Conservation (phyloP, 2,888 invertebrate species). For the Tenthredo livida region DNA sequence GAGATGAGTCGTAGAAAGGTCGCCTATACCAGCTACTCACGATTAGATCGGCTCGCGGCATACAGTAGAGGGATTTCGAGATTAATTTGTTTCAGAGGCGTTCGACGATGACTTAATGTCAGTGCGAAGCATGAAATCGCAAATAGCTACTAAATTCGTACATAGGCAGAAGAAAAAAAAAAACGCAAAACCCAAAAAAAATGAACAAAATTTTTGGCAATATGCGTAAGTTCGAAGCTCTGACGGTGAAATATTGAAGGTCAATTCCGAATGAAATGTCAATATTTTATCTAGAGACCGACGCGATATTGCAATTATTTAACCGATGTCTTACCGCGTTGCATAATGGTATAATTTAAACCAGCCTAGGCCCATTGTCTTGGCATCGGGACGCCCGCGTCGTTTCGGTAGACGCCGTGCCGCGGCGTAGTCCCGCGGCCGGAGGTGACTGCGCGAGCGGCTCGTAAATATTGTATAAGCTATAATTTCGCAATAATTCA, state of each 20-base stretch:
- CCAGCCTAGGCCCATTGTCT: slow-evolving; percentile 32
- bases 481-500: slow-evolving; percentile 29
- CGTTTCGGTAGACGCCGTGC: slow-evolving; percentile 10
- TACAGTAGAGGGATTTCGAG: neutral
- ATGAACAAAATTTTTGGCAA: neutral
- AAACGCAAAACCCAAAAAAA: neutral
- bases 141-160: slow-evolving; percentile 4
- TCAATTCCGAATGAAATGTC: neutral
- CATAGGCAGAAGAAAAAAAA: neutral
- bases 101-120: slow-evolving; percentile 37
- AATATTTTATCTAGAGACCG: neutral
- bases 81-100: slow-evolving; percentile 39
- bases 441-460: neutral
- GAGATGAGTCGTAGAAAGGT: slow-evolving; percentile 38
- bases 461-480: slow-evolving; percentile 32
- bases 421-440: neutral
- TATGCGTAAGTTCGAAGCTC: neutral
- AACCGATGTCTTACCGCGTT: slow-evolving; percentile 6
- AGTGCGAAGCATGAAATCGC: neutral
- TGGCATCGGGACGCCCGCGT: slow-evolving; percentile 13
- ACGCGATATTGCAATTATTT: slow-evolving; percentile 6
- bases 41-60: slow-evolving; percentile 24
- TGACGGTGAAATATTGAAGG: neutral
- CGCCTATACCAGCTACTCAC: slow-evolving; percentile 32
- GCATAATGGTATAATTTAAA: slow-evolving; percentile 25